Conservation (phyloP, 2,113 vertebrate genomes). For the Rhinolophus sinicus region DNA sequence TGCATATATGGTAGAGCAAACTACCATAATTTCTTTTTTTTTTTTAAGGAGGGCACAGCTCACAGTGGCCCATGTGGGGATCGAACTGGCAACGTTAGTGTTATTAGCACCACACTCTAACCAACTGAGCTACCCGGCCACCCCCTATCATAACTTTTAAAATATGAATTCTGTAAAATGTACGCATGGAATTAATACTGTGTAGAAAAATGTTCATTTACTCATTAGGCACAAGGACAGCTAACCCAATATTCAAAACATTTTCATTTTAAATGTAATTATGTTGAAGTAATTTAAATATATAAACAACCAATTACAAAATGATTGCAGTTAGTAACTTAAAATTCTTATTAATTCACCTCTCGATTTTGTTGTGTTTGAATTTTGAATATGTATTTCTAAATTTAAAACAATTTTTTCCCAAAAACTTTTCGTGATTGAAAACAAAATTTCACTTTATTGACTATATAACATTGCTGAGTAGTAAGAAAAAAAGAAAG, state of each 20-base stretch:
- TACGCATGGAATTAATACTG: not conserved
- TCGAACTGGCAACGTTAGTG: no score
- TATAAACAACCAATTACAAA: not conserved
- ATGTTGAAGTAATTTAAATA: not conserved
- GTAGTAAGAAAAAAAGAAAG: not conserved
- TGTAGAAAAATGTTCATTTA: not conserved
- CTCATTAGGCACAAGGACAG: not conserved
- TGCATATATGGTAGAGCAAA: not conserved
- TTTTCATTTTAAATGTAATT: slow-evolving; percentile 30
- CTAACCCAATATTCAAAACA: not conserved
- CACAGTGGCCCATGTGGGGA: no score
- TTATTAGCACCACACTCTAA: no score
- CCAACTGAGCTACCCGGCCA: no score
- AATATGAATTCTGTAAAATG: slow-evolving; percentile 25
- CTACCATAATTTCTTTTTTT: not conserved
- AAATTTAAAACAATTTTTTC: not conserved
- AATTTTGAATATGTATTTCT: not conserved
- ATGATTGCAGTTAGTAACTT: not conserved
- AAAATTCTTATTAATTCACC: not conserved
- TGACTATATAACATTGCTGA: slow-evolving; percentile 1
- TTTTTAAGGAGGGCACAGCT: no score
- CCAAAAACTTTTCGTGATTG: not conserved
- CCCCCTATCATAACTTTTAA: not conserved
- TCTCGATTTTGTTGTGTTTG: slow-evolving; percentile 6
- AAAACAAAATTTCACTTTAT: slow-evolving; percentile 40